These are phyloP conservation scores for Lordiphosa andalusiaca DNA, from an alignment of 2,888 invertebrate genomes.

Conservation along the genomic window DNA sequence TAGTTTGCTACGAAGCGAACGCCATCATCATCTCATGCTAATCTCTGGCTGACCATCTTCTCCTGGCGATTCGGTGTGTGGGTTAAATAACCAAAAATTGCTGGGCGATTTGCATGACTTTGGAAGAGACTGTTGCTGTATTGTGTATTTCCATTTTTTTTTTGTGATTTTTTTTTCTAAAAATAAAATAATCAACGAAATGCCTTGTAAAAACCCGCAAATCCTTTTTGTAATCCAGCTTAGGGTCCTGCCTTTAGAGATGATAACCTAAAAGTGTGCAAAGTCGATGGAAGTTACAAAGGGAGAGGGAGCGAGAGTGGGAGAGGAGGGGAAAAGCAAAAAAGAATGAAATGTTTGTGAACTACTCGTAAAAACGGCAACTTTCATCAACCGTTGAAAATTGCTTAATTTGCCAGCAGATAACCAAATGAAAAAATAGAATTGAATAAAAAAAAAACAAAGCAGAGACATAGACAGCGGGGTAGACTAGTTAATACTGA, in stretches of 20 bases:
- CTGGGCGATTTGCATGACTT: slow-evolving; percentile 52
- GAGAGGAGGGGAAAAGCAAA: slow-evolving; percentile 16
- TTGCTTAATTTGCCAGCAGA: slow-evolving; percentile 57
- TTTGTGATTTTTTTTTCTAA: slow-evolving; percentile 13
- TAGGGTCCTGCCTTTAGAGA: slow-evolving; percentile 41
- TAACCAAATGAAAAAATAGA: slow-evolving; percentile 3
- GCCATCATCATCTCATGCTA: slow-evolving; percentile 10
- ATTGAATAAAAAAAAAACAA: slow-evolving; percentile 4
- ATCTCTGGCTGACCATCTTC: slow-evolving; percentile 56
- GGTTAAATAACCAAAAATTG: too few relatives aligned
- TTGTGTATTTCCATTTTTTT: slow-evolving; percentile 20
- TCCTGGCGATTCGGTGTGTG: slow-evolving; percentile 43
- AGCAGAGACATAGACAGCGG: too few relatives aligned
- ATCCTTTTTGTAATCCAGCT: slow-evolving; percentile 68
- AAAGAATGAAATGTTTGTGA: slow-evolving; percentile 36
- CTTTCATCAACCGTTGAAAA: slow-evolving; percentile 49
- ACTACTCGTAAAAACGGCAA: slow-evolving; percentile 45
- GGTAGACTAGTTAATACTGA: neutral
- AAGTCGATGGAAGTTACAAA: slow-evolving; percentile 52
- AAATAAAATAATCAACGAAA: slow-evolving; percentile 29
- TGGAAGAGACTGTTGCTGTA: slow-evolving; percentile 44
- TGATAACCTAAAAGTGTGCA: slow-evolving; percentile 70
- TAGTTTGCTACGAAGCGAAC: neutral
- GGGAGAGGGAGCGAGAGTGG: neutral
- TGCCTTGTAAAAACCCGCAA: slow-evolving; percentile 56